These are phyloP conservation scores for Hemiscyllium ocellatum DNA, from an alignment of 2,113 vertebrate species.

Conservation along the genomic window DNA sequence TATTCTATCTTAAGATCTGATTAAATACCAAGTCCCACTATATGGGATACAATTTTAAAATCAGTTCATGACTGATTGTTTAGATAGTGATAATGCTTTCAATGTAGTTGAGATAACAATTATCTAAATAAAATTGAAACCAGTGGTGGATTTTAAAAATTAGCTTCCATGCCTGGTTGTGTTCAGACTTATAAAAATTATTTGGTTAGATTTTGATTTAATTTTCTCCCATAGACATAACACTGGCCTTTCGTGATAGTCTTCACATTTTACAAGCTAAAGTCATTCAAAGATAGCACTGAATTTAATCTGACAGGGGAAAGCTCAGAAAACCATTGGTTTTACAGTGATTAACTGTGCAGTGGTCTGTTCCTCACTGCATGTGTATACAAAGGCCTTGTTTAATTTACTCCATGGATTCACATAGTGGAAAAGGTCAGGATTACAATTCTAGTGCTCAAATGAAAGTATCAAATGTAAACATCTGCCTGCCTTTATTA, in stretches of 20 bases:
- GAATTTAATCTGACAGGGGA: slow-evolving; percentile 39
- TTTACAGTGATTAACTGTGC: slow-evolving; percentile 62
- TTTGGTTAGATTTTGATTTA: neutral
- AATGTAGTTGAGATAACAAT: too few relatives aligned
- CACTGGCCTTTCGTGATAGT: neutral
- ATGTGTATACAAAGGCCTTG: slow-evolving; percentile 47
- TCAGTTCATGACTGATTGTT: too few relatives aligned
- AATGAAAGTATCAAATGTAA: neutral
- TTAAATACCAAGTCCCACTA: too few relatives aligned
- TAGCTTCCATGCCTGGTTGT: neutral
- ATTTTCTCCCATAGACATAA: neutral
- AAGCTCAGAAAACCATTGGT: slow-evolving; percentile 52
- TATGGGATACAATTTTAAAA: too few relatives aligned
- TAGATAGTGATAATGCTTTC: too few relatives aligned
- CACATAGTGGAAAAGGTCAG: slow-evolving; percentile 39
- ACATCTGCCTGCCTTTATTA: neutral
- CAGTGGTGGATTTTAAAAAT: neutral
- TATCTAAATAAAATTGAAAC: neutral
- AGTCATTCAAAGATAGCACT: slow-evolving; percentile 45
- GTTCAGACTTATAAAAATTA: neutral
- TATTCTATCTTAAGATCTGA: too few relatives aligned
- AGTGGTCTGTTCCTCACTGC: slow-evolving; percentile 48
- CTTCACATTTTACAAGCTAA: slow-evolving; percentile 40
- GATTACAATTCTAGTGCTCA: slow-evolving; percentile 43
- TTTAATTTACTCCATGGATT: slow-evolving; percentile 51